Conservation (phyloP, 37 sponge, comb jelly and placozoan species). For the Corticium candelabrum region DNA sequence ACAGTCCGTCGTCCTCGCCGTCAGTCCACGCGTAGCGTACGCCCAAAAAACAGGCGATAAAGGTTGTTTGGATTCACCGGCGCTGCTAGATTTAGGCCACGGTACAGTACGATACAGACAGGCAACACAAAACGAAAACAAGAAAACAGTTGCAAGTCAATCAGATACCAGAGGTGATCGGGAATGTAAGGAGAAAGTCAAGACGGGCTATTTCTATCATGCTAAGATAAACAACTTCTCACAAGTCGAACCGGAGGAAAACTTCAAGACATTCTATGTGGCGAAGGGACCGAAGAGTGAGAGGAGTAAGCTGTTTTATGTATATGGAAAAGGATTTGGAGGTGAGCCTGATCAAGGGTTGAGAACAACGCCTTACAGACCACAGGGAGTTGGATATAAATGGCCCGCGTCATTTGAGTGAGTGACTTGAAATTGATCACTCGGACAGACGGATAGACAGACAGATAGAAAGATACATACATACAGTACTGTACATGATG, state of each 20-base stretch:
- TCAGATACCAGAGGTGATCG: too few relatives aligned
- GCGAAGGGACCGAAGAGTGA: not conserved
- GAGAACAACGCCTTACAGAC: not conserved
- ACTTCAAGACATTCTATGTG: not conserved
- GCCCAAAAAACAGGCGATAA: too few relatives aligned
- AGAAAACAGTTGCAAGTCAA: too few relatives aligned
- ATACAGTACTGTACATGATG: too few relatives aligned
- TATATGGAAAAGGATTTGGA: not conserved
- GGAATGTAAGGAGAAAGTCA: too few relatives aligned
- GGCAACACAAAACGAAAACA: not conserved
- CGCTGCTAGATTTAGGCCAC: not conserved
- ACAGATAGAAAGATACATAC: too few relatives aligned
- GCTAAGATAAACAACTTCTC: not conserved
- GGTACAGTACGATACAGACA: not conserved
- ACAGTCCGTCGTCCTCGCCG: too few relatives aligned
- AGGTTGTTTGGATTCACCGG: not conserved
- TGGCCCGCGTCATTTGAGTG: not conserved
- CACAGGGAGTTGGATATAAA: not conserved
- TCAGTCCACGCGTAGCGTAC: too few relatives aligned
- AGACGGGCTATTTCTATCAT: not conserved
- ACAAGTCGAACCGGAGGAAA: not conserved
- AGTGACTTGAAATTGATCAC: not conserved
- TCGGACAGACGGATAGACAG: too few relatives aligned
- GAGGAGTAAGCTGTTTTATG: not conserved
- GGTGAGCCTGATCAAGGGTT: not conserved